Percentiles rank a stretch among this genome's conserved stretches.
phyloP scores from a whole-genome alignment of 2,888 invertebrate genomes.

The Cyclophora albipunctata region DNA sequence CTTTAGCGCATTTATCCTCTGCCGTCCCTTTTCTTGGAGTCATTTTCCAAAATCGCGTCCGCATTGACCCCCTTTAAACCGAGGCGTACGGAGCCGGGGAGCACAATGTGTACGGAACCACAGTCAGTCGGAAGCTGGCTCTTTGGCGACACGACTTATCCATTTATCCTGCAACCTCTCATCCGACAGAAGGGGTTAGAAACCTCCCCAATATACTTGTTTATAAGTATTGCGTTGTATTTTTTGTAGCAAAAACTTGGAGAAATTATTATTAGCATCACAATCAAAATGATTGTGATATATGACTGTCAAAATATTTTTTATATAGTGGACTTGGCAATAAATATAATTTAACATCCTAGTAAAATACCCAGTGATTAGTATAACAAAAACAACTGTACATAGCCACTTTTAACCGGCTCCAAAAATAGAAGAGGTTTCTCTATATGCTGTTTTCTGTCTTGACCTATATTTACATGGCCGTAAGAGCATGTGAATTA shows the following conservation, averaged over 20 bases:
- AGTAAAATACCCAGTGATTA: no score
- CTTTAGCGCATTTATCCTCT: neutral
- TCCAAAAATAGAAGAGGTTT: no score
- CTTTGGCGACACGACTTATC: slow-evolving; percentile 65
- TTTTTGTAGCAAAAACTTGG: neutral
- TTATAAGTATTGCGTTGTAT: neutral
- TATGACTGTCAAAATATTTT: no score
- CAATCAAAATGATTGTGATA: no score
- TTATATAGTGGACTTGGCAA: no score
- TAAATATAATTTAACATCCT: no score
- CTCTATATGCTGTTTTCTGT: no score
- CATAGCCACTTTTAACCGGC: no score
- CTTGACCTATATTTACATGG: no score
- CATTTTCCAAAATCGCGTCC: neutral
- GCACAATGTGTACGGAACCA: slow-evolving; percentile 3
- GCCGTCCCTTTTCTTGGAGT: neutral
- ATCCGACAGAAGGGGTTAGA: slow-evolving; percentile 51
- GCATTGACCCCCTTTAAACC: neutral
- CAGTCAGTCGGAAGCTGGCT: slow-evolving; percentile 42
- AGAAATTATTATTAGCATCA: no score
- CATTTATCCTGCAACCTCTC: slow-evolving; percentile 54
- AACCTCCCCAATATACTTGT: slow-evolving; percentile 20
- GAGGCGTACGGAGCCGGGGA: slow-evolving; percentile 7
- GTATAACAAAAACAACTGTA: no score
- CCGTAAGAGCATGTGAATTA: no score